A percentile compares a stretch with the other conserved stretches of the same genome.
These are phyloP conservation scores for Leptosomus discolor DNA, from an alignment of 2,113 vertebrate species.

Conservation along the genomic window DNA sequence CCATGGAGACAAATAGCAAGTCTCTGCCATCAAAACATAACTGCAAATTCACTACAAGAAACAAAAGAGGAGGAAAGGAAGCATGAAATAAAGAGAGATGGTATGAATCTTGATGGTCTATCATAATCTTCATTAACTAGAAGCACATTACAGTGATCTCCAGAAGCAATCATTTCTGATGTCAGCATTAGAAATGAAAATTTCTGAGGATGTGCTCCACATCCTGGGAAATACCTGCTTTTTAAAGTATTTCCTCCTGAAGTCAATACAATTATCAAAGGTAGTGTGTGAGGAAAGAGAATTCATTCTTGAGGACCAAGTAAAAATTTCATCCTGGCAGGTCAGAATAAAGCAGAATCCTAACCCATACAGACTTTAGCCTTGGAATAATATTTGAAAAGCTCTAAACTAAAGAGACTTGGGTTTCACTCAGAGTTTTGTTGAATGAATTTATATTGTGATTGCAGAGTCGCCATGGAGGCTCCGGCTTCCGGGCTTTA, in stretches of 20 bases:
- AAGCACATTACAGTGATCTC: neutral
- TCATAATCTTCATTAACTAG: neutral
- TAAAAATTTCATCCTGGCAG: neutral
- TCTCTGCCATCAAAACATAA: neutral
- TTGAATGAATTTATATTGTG: neutral
- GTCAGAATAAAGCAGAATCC: neutral
- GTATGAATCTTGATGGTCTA: neutral
- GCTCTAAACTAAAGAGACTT: neutral
- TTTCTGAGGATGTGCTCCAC: neutral
- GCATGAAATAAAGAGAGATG: neutral
- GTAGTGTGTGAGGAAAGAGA: neutral
- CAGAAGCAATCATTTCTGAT: neutral
- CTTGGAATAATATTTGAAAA: slow-evolving; percentile 16
- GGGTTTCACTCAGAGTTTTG: neutral
- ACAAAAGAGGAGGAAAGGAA: neutral
- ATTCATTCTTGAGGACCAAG: neutral
- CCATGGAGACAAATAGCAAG: fast-evolving
- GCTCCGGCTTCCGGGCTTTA: neutral
- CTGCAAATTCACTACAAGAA: neutral
- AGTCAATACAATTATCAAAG: neutral
- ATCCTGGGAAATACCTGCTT: neutral
- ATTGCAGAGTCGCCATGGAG: neutral
- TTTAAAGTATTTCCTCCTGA: neutral
- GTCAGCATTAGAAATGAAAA: neutral
- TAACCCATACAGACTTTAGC: neutral